Evolutionary conservation across 2,797 vertebrate genomes (phyloP), one percentile per base, ranked within the genome.

Genomic region (Acanthopagrus latus): DNA sequence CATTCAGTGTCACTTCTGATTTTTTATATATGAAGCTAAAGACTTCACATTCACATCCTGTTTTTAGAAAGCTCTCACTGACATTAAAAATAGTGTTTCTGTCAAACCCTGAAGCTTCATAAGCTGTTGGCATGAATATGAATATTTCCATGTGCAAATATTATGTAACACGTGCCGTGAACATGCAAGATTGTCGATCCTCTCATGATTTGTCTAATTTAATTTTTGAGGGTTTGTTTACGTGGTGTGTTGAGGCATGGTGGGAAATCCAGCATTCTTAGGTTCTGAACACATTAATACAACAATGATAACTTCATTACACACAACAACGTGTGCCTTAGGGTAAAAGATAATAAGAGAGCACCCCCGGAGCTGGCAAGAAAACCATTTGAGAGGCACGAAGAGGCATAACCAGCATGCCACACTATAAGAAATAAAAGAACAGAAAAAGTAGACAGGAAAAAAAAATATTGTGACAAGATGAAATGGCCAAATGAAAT

Each of bases 1-100:
- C 82, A 83, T 46, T 76, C 60, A 57, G 29, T 63, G 13, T 74
- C 74, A 67, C 20, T 73, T 76, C 52, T 70, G 50, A 33, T 79
- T 70, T 70, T 54, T 68, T 56, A 52, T 70, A 58, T 64, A 74
- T 81, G 41, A 82, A 80, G 64, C 8, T 74, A 33, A 33, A 58
- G 23, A 70, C 21, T 6, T 57, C 46, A 74, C 23, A 41, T 63
- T 67, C 50, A 60, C 18, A 52, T 59, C 56, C 72, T 17, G 71
- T 72, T 13, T 67, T 13, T 67, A 60, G 7, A 56, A 71, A 66
- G 47, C 23, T 44, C 12, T 46, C 41, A 41, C 70, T 81, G 29
- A 71, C 47, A 70, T 7, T 21, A 27, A 6, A 76, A 47, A 50
- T 29, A 51, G 64, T 29, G 65, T 64, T 80, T 29, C 7, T 64